Evolutionary conservation across 2,797 vertebrate genomes (phyloP).

Genomic region (Vultur gryphus): DNA sequence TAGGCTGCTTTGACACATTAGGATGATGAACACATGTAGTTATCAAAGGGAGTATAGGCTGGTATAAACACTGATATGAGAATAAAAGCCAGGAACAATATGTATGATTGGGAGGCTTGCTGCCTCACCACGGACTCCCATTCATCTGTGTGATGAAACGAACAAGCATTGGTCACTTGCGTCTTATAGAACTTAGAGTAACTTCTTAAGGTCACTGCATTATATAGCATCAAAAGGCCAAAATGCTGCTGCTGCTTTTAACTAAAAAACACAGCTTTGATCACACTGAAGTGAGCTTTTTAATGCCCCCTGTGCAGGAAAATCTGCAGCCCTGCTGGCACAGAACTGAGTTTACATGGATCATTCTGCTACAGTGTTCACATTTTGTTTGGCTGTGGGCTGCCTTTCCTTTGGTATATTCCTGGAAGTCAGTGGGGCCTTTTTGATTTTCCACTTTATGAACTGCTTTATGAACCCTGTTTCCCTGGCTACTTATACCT

Average conservation of each 20-base stretch:
- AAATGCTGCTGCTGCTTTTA: neutral
- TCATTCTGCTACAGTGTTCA: neutral
- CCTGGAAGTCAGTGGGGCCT: neutral
- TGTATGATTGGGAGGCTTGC: neutral
- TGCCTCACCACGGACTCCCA: neutral
- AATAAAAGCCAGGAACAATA: neutral
- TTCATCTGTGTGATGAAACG: neutral
- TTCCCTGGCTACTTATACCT: neutral
- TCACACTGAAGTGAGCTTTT: neutral
- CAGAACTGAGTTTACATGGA: rapidly evolving
- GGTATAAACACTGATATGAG: neutral
- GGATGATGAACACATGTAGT: neutral
- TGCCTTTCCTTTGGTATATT: neutral
- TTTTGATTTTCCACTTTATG: neutral
- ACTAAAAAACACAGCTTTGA: neutral
- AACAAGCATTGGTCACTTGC: neutral
- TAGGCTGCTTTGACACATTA: neutral
- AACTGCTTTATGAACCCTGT: neutral
- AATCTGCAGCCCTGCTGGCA: neutral
- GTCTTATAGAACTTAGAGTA: neutral
- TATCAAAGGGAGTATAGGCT: neutral
- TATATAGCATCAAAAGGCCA: neutral
- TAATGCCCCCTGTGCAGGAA: neutral
- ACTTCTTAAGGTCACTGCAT: neutral
- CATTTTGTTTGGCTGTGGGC: neutral